Base-by-base conservation (phyloP, 2,888 invertebrate genomes). In the Tenthredo mesomela region DNA sequence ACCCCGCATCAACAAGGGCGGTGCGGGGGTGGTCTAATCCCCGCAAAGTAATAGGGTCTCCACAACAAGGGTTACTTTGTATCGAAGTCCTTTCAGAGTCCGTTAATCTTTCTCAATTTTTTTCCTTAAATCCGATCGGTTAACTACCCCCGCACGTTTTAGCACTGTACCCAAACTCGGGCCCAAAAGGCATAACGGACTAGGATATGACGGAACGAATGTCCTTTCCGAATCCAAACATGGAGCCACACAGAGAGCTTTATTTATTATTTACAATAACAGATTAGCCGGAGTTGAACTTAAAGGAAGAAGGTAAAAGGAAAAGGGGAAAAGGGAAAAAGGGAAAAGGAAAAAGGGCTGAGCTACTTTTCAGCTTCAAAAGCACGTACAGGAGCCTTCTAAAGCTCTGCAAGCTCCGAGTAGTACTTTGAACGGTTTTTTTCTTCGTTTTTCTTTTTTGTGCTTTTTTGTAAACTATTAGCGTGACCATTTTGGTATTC, bases 221-320 rank as follows among this genome's bases (percentile, higher is more conserved):
- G 15, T 37, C 33, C 70, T 33, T 37, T n/a, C 33, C n/a, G 12
- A 25, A 61, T 70, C 70, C 37, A 37, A 70, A 70, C n/a, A n/a
- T 7, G 33, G 33, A 70, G 5, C 21, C 70, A 37, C 37, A 37
- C 3, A 61, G 61, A 61, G 61, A 61, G 37, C 33, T 70, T n/a
- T n/a, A 70, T 70, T 37, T 70, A 70, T 70, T 37, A 70, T 70
- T 70, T 37, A 70, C 37, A 70, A 70, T 70, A 70, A 70, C 37
- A 70, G 70, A 70, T 70, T 40, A 70, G 37, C 70, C 15, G 15
- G n/a, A 18, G 37, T 10, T 33, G 37, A 37, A 33, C 18, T 18
- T 9, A 61, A 61, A 10, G 10, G 21, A 10, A 33, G 2, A 33
- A 61, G n/a, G n/a, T n/a, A n/a, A 61, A 25, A 25, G 25, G 25